Base-by-base conservation (phyloP, 2,113 vertebrate genomes). In the Ginglymostoma cirratum region DNA sequence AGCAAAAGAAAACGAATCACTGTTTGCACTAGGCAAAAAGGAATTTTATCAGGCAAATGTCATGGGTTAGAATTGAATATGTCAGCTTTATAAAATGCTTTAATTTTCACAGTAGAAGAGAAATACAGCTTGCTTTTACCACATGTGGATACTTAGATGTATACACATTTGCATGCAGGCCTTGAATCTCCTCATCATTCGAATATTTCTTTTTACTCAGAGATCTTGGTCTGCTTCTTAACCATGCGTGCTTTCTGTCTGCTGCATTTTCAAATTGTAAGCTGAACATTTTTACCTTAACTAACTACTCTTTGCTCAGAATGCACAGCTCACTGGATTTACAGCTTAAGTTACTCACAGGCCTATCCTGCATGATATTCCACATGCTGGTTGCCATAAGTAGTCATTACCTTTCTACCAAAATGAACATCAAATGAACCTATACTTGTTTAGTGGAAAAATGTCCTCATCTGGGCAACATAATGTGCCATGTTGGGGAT, bases 51-150 rank as follows among this genome's bases (percentile, higher is more conserved):
- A 97, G 97, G 96, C 97, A 23, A 96, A 96, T 42, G 45, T 97
- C 97, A 97, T 97, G 97, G 97, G 97, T 98, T 97, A 97, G 97
- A 97, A 96, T 97, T 97, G 96, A 97, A 97, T 98, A 97, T 98
- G 97, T 97, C 98, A 98, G 97, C 96, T 98, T 97, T 97, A 97
- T 96, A 97, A 96, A 67, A 66, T 93, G 61, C 55, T 93, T 93
- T 67, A 38, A 66, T 92, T 93, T 93, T 19, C 55, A 66, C 61
- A 67, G 55, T 66, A 34, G 34, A 93, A 17, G 5, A 66, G 89
- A 66, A 93, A 93, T 93, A 42, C 17, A 93, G 89, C 65, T 93
- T 93, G 61, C 19, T 93, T 67, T 93, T 66, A 67, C 89, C 89
- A 66, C 89, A 65, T 65, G 52, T 61, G 55, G 87, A 90, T 55